phyloP scores from a whole-genome alignment of 1,140 invertebrate genomes.

The Drosophila obscura region DNA sequence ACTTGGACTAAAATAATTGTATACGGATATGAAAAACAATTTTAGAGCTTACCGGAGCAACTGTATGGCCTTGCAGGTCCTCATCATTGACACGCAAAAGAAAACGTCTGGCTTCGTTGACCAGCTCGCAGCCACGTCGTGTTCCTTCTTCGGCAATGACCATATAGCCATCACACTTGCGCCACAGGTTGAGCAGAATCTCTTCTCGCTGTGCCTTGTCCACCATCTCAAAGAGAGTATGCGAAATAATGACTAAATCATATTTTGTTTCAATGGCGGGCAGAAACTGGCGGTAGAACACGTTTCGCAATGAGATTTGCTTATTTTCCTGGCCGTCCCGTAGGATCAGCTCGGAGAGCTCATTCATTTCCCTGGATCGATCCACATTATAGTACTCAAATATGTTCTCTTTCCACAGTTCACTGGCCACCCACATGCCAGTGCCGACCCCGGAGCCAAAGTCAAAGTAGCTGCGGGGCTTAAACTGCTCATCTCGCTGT shows the following conservation, averaged over 20 bases:
- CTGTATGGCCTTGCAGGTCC: conserved; percentile 85
- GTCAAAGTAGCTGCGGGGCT: conserved; percentile 91
- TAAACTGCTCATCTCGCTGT: conserved; percentile 87
- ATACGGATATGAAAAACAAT: conserved; percentile 16
- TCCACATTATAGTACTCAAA: conserved; percentile 94
- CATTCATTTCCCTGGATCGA: conserved; percentile 90
- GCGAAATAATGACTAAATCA: conserved; percentile 92
- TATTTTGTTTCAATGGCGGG: conserved; percentile 89
- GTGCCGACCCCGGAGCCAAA: conserved; percentile 96
- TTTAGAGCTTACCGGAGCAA: conserved; percentile 88
- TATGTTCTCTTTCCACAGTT: conserved; percentile 88
- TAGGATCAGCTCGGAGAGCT: conserved; percentile 89
- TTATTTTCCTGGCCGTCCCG: conserved; percentile 87
- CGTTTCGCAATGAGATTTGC: conserved; percentile 85
- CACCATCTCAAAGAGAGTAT: conserved; percentile 92
- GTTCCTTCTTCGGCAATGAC: conserved; percentile 94
- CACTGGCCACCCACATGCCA: conserved; percentile 91
- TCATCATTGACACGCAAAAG: conserved; percentile 85
- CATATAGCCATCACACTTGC: conserved; percentile 92
- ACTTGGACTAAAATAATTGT: too few relatives aligned
- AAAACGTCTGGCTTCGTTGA: conserved; percentile 91
- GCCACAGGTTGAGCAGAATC: conserved; percentile 91
- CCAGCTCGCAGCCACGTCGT: conserved; percentile 90
- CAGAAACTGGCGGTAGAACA: conserved; percentile 92
- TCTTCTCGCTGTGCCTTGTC: conserved; percentile 87